phyloP scores from a whole-genome alignment of 1,140 invertebrate genomes.

The Gryon sp. region DNA sequence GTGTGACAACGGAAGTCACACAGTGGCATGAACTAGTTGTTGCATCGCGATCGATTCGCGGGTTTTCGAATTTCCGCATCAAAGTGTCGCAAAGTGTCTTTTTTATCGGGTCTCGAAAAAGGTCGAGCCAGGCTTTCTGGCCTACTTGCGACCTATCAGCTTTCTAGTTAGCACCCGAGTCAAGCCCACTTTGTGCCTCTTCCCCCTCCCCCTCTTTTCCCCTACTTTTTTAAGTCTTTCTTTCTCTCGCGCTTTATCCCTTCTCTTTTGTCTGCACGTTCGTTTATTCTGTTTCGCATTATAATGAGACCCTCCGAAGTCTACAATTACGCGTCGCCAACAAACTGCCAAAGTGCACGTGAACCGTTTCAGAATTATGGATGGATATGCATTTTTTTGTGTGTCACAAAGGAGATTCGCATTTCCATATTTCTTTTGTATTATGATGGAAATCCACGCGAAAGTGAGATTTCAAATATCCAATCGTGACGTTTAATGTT shows the following conservation, averaged over 20 bases:
- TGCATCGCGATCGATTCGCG: slow-evolving; percentile 1
- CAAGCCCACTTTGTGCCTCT: slow-evolving; percentile 36
- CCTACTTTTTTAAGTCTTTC: no score
- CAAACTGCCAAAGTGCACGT: slow-evolving; percentile 56
- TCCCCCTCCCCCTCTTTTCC: slow-evolving; percentile 6
- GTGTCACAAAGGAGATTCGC: no score
- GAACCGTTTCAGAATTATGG: slow-evolving; percentile 25
- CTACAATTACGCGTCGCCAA: slow-evolving; percentile 43
- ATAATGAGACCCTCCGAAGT: slow-evolving; percentile 34
- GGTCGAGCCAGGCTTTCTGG: slow-evolving; percentile 13
- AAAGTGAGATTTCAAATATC: slow-evolving; percentile 6
- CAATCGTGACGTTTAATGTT: background rate
- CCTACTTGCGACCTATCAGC: slow-evolving; percentile 31
- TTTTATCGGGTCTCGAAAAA: background rate
- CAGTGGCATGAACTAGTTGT: no score
- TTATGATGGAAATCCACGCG: slow-evolving; percentile 10
- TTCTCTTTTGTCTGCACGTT: no score
- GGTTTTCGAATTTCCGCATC: no score
- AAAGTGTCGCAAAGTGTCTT: background rate
- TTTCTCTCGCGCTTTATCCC: no score
- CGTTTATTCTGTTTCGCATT: slow-evolving; percentile 39
- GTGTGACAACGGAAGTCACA: no score
- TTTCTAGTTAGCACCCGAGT: slow-evolving; percentile 34
- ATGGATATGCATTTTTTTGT: slow-evolving; percentile 30
- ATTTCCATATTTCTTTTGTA: no score